Evolutionary conservation across 2,888 invertebrate genomes (phyloP).

Genomic region (Smittia sp.): DNA sequence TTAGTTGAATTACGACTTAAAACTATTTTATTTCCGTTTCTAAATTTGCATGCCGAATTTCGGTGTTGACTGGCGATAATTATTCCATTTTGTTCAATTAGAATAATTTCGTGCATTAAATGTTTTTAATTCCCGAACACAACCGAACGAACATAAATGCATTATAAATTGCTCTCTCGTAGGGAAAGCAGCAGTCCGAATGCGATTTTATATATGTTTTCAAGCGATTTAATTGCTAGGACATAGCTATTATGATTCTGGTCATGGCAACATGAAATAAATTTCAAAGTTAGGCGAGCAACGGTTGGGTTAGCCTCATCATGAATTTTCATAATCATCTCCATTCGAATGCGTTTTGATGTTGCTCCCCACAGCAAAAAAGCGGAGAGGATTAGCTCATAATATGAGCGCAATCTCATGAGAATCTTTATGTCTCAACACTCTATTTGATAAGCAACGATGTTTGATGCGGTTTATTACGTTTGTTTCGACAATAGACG

Average conservation of each 20-base stretch:
- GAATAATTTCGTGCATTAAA: constrained; percentile 15
- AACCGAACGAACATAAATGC: constrained; percentile 19
- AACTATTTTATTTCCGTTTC: neutral
- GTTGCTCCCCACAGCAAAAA: neutral
- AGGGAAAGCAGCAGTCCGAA: neutral
- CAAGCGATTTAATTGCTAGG: constrained; percentile 13
- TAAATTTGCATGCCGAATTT: constrained; percentile 9
- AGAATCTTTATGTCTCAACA: neutral
- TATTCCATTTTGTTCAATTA: constrained; percentile 31
- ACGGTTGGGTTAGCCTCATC: constrained; percentile 5
- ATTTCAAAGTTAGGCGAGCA: constrained; percentile 6
- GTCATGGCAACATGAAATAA: constrained; percentile 3
- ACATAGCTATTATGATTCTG: constrained; percentile 14
- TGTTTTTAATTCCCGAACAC: constrained; percentile 11
- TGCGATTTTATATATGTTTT: constrained; percentile 20
- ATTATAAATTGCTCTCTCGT: constrained; percentile 14
- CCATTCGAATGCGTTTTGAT: neutral
- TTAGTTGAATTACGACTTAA: constrained; percentile 8
- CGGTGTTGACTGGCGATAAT: constrained; percentile 14
- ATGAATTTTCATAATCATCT: constrained; percentile 12
- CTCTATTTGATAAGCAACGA: neutral
- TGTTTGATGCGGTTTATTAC: constrained; percentile 3
- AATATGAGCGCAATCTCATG: neutral
- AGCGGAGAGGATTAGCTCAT: neutral
- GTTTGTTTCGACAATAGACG: neutral